phyloP scores from a whole-genome alignment of 2,888 invertebrate genomes.

The Brassicogethes aeneus region DNA sequence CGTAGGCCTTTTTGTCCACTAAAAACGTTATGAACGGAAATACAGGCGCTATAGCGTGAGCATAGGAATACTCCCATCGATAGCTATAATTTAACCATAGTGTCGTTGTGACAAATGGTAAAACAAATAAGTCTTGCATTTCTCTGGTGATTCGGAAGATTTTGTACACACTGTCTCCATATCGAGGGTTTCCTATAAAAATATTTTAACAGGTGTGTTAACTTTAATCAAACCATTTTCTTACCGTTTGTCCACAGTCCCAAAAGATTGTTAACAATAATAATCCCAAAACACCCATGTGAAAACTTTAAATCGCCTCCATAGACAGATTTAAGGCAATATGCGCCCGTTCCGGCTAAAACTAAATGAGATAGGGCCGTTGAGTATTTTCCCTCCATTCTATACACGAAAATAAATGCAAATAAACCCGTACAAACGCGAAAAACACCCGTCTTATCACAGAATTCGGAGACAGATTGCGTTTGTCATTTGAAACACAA shows the following conservation, averaged over 20 bases:
- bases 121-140: conserved; percentile 25
- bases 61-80: conserved; percentile 16
- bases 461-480: no score
- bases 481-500: no score
- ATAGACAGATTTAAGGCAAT: conserved; percentile 19
- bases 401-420: not conserved
- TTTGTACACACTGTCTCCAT: conserved; percentile 25
- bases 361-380: conserved; percentile 31
- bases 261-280: conserved; percentile 30
- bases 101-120: conserved; percentile 26
- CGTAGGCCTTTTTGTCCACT: conserved; percentile 13
- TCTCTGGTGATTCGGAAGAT: conserved; percentile 26
- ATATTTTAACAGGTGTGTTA: not conserved
- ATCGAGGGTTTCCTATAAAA: conserved; percentile 33
- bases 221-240: conserved; percentile 3
- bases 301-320: conserved; percentile 15
- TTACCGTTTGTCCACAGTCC: conserved; percentile 36
- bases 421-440: no score
- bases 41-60: conserved; percentile 19
- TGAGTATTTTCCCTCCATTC: conserved; percentile 15
- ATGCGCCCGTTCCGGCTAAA: conserved; percentile 29
- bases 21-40: conserved; percentile 25
- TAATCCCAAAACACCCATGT: conserved; percentile 26
- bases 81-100: conserved; percentile 23
- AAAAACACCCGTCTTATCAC: not conserved